These are phyloP conservation scores for Regulus satrapa DNA, from an alignment of 2,113 vertebrate genomes.

Conservation along the genomic window DNA sequence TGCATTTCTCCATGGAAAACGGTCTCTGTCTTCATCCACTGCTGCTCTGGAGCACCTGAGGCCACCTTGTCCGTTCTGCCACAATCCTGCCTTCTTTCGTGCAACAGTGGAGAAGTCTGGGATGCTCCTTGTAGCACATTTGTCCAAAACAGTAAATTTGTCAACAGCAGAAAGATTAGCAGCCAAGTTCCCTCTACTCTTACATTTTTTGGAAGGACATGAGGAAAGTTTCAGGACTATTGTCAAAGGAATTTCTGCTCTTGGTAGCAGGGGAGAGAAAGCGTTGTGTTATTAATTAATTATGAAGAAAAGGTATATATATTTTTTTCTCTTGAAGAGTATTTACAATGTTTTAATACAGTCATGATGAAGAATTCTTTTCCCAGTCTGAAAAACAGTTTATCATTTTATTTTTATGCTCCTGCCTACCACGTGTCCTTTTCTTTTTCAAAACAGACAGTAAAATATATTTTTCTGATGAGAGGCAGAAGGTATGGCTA, in stretches of 20 bases:
- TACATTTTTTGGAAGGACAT: not conserved
- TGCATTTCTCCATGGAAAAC: not conserved
- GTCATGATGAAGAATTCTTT: not conserved
- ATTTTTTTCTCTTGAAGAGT: not conserved
- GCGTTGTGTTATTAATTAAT: not conserved
- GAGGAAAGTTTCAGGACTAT: not conserved
- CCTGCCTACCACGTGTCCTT: not conserved
- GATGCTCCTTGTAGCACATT: not conserved
- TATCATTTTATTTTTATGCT: not conserved
- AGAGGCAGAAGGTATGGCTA: not conserved
- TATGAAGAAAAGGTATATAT: not conserved
- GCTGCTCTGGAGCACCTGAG: not conserved
- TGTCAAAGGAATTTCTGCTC: not conserved
- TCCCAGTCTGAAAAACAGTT: not conserved
- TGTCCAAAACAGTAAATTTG: not conserved
- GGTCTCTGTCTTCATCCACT: not conserved
- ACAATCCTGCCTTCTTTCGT: not conserved
- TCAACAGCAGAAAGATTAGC: not conserved
- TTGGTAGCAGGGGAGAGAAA: not conserved
- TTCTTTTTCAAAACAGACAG: not conserved
- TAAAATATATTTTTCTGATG: not conserved
- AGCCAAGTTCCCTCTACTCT: not conserved
- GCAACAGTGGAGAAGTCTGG: not conserved
- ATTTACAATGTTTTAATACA: not conserved
- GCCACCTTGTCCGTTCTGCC: not conserved